Conservation (phyloP, 2,113 vertebrate species). For the Micronisus gabar region DNA sequence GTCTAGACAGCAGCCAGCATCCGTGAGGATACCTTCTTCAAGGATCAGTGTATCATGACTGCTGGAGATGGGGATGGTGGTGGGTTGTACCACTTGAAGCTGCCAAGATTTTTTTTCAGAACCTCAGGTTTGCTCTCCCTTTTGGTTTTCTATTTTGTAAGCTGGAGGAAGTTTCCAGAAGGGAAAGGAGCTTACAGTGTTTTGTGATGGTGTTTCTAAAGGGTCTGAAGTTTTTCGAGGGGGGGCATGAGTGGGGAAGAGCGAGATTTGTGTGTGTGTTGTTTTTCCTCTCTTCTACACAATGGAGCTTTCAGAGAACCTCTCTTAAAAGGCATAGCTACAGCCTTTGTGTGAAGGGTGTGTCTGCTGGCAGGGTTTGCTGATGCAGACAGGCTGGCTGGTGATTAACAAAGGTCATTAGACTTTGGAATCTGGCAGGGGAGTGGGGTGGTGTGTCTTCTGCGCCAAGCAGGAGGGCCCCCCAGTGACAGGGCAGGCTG, state of each 20-base stretch:
- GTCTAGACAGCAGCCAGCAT: slow-evolving; percentile 1
- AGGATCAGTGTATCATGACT: background rate
- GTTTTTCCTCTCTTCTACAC: slow-evolving; percentile 60
- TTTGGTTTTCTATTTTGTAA: slow-evolving; percentile 19
- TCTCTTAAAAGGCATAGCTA: slow-evolving; percentile 88
- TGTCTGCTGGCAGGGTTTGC: slow-evolving; percentile 89
- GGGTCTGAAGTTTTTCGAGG: slow-evolving; percentile 39
- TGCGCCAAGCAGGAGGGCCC: too few relatives aligned
- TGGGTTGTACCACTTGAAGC: background rate
- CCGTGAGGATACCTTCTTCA: slow-evolving; percentile 23
- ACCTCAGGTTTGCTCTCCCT: background rate
- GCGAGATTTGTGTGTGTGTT: background rate
- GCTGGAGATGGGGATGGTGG: background rate
- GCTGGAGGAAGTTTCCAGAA: slow-evolving; percentile 44
- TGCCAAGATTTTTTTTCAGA: background rate
- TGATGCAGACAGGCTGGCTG: slow-evolving; percentile 93
- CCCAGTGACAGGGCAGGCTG: too few relatives aligned
- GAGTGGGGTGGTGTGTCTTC: background rate
- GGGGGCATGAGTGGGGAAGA: background rate
- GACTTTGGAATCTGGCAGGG: slow-evolving; percentile 97
- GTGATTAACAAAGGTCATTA: slow-evolving; percentile 99
- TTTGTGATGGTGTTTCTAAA: slow-evolving; percentile 66
- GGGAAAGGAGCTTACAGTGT: slow-evolving; percentile 33
- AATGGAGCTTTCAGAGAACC: slow-evolving; percentile 84
- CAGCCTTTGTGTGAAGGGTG: slow-evolving; percentile 91